Base-by-base conservation (phyloP, 2,888 invertebrate genomes). In the Standfussiana lucernea region DNA sequence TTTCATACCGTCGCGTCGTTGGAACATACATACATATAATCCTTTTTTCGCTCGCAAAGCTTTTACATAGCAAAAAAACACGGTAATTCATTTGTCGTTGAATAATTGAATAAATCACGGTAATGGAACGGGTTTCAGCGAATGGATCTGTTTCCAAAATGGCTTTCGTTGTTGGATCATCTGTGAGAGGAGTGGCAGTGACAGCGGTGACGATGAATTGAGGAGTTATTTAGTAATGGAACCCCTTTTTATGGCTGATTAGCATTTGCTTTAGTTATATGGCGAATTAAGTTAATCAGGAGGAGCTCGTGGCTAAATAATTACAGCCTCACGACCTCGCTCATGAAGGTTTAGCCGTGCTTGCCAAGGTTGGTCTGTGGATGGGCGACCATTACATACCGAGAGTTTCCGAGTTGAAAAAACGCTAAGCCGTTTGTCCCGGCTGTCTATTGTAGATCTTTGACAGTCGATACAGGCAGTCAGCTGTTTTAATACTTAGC, bases 41-140 rank as follows among this genome's bases (percentile, higher is more conserved):
- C 70, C 69, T 82, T 80, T 86, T 86, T 84, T 80, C 74, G 61
- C 74, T 72, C 61, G 56, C 70, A 75, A 86, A 80, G 75, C 84
- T 86, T 89, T 85, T 79, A 79, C 77, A 86, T 86, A 83, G 80
- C 83, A 84, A 89, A 91, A 91, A 91, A 90, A 89, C 86, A 80
- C 79, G 86, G 87, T 93, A 93, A 94, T 94, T 94, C 93, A 92
- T 95, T 94, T 93, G 92, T 91, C 92, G 90, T 91, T 94, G 95
- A 95, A 94, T 95, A 95, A 95, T 95, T 94, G 92, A 95, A 95
- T 95, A 95, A 95, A 95, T 95, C 95, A 93, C 91, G 85, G 91
- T 95, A 95, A 95, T 95, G 95, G 95, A 93, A 91, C 87, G 89
- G 91, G 92, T 94, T 95, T 92, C 91, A 90, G 90, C 92, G 93